Conservation (phyloP, 1,140 invertebrate species). For the Diorhabda carinulata region DNA sequence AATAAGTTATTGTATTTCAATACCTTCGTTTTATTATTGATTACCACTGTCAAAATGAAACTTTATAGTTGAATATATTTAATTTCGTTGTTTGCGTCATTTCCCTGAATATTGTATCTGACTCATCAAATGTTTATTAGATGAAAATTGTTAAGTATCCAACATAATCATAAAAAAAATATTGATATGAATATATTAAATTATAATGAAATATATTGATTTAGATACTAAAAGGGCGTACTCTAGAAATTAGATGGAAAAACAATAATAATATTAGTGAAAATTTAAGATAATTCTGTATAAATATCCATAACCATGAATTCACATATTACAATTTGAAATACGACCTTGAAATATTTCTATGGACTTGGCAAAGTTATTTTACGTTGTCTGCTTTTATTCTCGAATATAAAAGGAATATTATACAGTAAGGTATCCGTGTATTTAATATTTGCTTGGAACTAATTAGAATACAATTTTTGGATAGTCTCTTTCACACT, state of each 20-base stretch:
- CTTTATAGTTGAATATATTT: too few species aligned
- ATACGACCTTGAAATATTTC: conserved; percentile 14
- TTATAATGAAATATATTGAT: neutral
- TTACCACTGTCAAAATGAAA: too few species aligned
- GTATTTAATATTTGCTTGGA: too few species aligned
- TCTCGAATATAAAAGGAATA: too few species aligned
- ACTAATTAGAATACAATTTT: too few species aligned
- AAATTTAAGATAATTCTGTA: neutral
- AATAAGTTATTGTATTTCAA: too few species aligned
- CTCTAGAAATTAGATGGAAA: neutral
- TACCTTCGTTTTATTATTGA: too few species aligned
- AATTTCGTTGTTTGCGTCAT: too few species aligned
- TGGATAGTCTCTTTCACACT: neutral
- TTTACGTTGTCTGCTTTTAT: too few species aligned
- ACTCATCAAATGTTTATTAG: neutral
- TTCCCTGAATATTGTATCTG: too few species aligned
- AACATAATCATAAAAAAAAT: neutral
- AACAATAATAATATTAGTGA: neutral
- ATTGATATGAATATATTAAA: neutral
- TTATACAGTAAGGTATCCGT: too few species aligned
- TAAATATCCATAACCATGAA: neutral
- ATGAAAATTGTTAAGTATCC: neutral
- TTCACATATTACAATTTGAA: conserved; percentile 4
- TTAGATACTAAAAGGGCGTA: neutral
- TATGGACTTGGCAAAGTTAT: conserved; percentile 7